Evolutionary conservation across 1,140 invertebrate species (phyloP).

Genomic region (Pomacea maculata): DNA sequence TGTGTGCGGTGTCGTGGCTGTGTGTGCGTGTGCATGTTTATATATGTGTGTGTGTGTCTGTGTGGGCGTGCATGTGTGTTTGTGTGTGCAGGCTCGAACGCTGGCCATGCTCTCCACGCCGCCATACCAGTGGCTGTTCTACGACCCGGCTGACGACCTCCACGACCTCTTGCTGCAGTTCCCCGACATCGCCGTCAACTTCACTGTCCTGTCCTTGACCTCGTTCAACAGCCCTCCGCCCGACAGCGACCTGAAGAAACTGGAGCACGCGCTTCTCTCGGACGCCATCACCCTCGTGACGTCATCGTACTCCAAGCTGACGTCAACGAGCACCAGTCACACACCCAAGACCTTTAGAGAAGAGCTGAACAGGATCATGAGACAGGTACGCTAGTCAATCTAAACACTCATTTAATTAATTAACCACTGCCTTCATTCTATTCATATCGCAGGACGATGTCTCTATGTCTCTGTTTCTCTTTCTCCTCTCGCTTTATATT

Average conservation of each 20-base stretch:
- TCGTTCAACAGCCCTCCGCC: slow-evolving; percentile 29
- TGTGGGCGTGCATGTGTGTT: neutral
- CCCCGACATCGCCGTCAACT: slow-evolving; percentile 53
- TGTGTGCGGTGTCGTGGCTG: neutral
- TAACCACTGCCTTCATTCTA: too few relatives aligned
- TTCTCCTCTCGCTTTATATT: neutral
- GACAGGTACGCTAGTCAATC: too few relatives aligned
- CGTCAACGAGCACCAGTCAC: neutral
- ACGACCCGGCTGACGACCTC: slow-evolving; percentile 50
- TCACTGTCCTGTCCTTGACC: slow-evolving; percentile 51
- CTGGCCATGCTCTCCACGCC: slow-evolving; percentile 59
- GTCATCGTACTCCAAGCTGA: neutral
- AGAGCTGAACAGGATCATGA: too few relatives aligned
- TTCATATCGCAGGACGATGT: too few relatives aligned
- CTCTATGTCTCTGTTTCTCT: neutral
- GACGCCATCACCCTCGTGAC: slow-evolving; percentile 40
- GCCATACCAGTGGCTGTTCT: slow-evolving; percentile 57
- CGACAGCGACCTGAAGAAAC: neutral
- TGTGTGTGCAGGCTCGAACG: slow-evolving; percentile 46
- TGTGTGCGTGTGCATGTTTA: neutral
- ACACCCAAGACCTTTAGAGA: neutral
- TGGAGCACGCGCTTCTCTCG: slow-evolving; percentile 32
- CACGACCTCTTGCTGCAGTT: slow-evolving; percentile 38
- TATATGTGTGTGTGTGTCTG: neutral
- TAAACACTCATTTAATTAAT: too few relatives aligned